A percentile compares a stretch with the other conserved stretches of the same genome.
Evolutionary conservation across 2,888 invertebrate genomes (phyloP).

Genomic region (Linnaemya vulpina): DNA sequence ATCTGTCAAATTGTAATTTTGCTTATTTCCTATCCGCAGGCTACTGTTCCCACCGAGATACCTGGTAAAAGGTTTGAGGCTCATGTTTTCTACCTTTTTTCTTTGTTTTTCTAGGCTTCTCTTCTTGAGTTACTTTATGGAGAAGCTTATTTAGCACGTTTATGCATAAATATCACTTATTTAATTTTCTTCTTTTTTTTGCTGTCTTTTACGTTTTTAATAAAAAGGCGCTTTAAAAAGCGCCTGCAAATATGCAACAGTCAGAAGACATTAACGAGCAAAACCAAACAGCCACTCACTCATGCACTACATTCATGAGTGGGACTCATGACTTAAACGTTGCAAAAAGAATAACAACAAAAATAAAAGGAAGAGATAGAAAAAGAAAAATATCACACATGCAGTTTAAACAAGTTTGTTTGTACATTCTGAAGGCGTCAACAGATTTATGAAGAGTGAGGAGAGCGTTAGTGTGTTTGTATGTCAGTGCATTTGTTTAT

Average conservation of each 20-base stretch:
- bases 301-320: conserved; percentile 46
- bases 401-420: conserved; percentile 58
- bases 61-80: not conserved
- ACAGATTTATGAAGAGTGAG: not conserved
- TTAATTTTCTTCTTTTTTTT: not conserved
- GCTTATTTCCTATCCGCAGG: not conserved
- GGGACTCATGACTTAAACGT: conserved; percentile 60
- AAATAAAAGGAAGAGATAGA: conserved; percentile 8
- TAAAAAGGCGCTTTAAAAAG: conserved; percentile 27
- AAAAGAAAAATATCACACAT: conserved; percentile 48
- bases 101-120: conserved; percentile 15
- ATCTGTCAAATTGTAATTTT: not conserved
- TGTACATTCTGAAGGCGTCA: conserved; percentile 1
- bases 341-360: conserved; percentile 27
- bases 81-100: conserved; percentile 12
- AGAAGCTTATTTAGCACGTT: conserved; percentile 64
- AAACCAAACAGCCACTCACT: conserved; percentile 58
- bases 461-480: conserved; percentile 9
- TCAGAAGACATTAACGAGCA: conserved; percentile 65
- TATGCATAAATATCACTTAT: conserved; percentile 1
- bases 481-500: conserved; percentile 33
- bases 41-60: not conserved
- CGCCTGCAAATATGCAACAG: conserved; percentile 74
- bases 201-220: not conserved
- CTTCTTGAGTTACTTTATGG: conserved; percentile 35